Evolutionary conservation across 2,113 vertebrate genomes (phyloP).

Genomic region (Cebus imitator): DNA sequence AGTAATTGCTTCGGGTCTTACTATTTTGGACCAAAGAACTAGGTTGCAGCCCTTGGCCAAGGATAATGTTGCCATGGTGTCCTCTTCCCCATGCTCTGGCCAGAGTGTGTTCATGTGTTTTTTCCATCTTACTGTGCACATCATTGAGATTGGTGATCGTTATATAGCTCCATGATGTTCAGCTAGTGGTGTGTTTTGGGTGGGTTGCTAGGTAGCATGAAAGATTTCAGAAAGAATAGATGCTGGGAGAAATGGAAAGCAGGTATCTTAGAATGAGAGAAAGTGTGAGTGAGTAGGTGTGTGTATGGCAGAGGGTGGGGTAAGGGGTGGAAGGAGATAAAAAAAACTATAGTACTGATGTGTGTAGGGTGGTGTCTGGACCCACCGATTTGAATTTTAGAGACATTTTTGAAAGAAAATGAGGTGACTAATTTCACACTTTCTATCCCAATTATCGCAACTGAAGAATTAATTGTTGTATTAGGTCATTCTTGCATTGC

Average conservation of each 20-base stretch:
- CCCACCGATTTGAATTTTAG: not conserved
- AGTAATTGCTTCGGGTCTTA: not conserved
- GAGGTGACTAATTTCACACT: not conserved
- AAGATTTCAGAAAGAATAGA: not conserved
- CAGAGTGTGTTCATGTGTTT: not conserved
- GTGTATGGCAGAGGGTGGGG: not conserved
- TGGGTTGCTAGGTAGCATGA: not conserved
- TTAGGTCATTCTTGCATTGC: too few relatives aligned
- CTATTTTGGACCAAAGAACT: not conserved
- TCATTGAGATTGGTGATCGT: not conserved
- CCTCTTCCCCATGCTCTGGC: not conserved
- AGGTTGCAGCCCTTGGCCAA: not conserved
- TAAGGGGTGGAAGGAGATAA: not conserved
- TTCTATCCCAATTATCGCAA: not conserved
- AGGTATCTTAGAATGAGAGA: not conserved
- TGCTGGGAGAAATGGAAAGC: not conserved
- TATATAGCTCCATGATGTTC: rapidly evolving
- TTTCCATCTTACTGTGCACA: not conserved
- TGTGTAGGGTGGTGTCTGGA: not conserved
- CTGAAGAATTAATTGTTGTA: not conserved
- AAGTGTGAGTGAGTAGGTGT: not conserved
- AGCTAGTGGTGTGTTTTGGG: not conserved
- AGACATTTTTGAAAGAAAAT: not conserved
- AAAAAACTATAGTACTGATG: not conserved
- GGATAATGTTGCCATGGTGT: not conserved